phyloP scores from a whole-genome alignment of 2,888 invertebrate species.

The Morpho deidamia region DNA sequence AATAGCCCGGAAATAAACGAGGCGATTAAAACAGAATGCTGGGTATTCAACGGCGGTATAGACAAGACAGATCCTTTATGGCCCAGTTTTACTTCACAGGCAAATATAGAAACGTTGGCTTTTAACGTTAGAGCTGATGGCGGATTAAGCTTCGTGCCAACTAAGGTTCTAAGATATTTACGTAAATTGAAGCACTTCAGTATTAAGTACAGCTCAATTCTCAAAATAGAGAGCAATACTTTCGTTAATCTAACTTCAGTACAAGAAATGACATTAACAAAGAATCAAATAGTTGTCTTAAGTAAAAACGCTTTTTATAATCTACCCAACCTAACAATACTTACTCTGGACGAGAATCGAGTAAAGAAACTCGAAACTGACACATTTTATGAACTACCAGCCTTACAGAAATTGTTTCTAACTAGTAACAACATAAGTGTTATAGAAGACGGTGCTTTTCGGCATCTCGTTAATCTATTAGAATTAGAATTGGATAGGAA shows the following conservation, averaged over 20 bases:
- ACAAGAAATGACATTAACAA: conserved; percentile 82
- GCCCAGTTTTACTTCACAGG: conserved; percentile 85
- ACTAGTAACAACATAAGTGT: conserved; percentile 91
- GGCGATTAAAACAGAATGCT: conserved; percentile 86
- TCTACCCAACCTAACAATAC: conserved; percentile 82
- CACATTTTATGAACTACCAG: conserved; percentile 86
- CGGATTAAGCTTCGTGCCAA: conserved; percentile 84
- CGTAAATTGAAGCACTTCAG: conserved; percentile 82
- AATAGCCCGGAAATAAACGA: conserved; percentile 72
- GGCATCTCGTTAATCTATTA: conserved; percentile 83
- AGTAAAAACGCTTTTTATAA: conserved; percentile 85
- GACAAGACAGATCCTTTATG: conserved; percentile 83
- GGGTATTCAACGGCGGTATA: conserved; percentile 84
- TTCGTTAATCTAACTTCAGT: conserved; percentile 86
- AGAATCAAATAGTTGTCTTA: conserved; percentile 83
- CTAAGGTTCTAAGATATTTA: conserved; percentile 82
- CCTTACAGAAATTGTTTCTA: conserved; percentile 85
- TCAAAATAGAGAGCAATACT: conserved; percentile 82
- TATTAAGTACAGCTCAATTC: conserved; percentile 85
- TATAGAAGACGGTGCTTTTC: conserved; percentile 91
- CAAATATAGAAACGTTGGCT: conserved; percentile 82
- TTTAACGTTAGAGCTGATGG: conserved; percentile 85
- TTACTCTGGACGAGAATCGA: conserved; percentile 86
- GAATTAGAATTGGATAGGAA: conserved; percentile 90
- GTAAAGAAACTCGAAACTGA: conserved; percentile 85